phyloP scores from a whole-genome alignment of 2,888 invertebrate species.

The Leptinotarsa peninsularis region DNA sequence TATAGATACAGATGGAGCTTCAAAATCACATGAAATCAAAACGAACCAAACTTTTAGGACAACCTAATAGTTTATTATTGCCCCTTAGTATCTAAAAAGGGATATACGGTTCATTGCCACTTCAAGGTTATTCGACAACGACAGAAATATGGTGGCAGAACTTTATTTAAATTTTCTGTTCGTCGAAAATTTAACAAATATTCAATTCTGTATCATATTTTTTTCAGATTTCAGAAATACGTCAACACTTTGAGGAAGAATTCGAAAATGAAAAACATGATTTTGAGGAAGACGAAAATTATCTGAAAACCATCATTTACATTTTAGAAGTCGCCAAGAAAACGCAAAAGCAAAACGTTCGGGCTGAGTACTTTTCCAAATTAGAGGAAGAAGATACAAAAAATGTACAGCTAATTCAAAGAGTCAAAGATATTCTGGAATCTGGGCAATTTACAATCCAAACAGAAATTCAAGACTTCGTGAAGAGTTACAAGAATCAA shows the following conservation, averaged over 20 bases:
- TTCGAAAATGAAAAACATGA: conserved; percentile 63
- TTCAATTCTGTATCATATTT: neutral
- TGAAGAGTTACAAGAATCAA: conserved; percentile 47
- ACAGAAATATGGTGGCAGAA: no score
- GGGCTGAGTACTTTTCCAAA: conserved; percentile 60
- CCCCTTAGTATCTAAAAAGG: no score
- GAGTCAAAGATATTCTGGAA: conserved; percentile 54
- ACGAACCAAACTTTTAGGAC: no score
- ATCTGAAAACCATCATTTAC: conserved; percentile 67
- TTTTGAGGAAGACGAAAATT: conserved; percentile 66
- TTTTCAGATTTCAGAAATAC: conserved; percentile 26
- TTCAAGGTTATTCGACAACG: no score
- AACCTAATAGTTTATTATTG: no score
- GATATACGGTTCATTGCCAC: no score
- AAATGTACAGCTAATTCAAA: conserved; percentile 52
- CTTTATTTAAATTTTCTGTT: no score
- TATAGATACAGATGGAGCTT: no score
- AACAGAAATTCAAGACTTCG: conserved; percentile 52
- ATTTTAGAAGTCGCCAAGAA: conserved; percentile 67
- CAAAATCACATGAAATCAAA: no score
- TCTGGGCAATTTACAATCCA: conserved; percentile 53
- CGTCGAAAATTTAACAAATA: no score
- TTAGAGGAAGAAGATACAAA: conserved; percentile 60
- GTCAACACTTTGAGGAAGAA: conserved; percentile 53
- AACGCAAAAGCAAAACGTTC: conserved; percentile 56